Conservation (phyloP, 1,140 invertebrate species). For the Cyphomyrmex costatus region DNA sequence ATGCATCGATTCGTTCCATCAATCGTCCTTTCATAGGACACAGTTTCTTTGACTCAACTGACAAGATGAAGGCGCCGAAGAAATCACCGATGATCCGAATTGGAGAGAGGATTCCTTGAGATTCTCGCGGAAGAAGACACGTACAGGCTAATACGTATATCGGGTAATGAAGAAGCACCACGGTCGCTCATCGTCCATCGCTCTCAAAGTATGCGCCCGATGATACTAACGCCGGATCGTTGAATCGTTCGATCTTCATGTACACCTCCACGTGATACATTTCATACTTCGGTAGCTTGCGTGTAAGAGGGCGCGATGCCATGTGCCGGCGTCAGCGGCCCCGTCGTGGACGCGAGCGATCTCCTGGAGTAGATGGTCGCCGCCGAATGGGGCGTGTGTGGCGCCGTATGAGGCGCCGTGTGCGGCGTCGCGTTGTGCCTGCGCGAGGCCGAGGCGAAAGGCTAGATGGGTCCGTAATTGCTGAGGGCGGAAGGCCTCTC, state of each 20-base stretch:
- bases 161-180: slow-evolving; percentile 74
- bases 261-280: neutral
- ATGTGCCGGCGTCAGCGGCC: slow-evolving; percentile 84
- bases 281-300: slow-evolving; percentile 84
- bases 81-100: neutral
- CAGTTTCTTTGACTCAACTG: neutral
- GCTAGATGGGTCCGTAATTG: slow-evolving; percentile 88
- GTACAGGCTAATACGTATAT: slow-evolving; percentile 80
- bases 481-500: slow-evolving; percentile 86
- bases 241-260: slow-evolving; percentile 10
- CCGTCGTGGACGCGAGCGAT: slow-evolving; percentile 83
- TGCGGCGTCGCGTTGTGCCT: slow-evolving; percentile 83
- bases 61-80: slow-evolving; percentile 35
- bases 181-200: slow-evolving; percentile 53
- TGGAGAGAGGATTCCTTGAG: slow-evolving; percentile 42
- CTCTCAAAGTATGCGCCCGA: neutral
- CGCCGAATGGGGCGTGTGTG: slow-evolving; percentile 84
- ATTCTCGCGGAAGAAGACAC: slow-evolving; percentile 67
- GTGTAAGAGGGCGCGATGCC: slow-evolving; percentile 84
- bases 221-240: neutral
- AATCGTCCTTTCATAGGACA: neutral
- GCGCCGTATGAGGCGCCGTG: slow-evolving; percentile 79
- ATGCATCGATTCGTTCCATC: neutral
- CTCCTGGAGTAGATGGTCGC: slow-evolving; percentile 84
- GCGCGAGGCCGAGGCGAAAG: slow-evolving; percentile 85